phyloP scores from a whole-genome alignment of 2,888 invertebrate genomes.

The Patella depressa region DNA sequence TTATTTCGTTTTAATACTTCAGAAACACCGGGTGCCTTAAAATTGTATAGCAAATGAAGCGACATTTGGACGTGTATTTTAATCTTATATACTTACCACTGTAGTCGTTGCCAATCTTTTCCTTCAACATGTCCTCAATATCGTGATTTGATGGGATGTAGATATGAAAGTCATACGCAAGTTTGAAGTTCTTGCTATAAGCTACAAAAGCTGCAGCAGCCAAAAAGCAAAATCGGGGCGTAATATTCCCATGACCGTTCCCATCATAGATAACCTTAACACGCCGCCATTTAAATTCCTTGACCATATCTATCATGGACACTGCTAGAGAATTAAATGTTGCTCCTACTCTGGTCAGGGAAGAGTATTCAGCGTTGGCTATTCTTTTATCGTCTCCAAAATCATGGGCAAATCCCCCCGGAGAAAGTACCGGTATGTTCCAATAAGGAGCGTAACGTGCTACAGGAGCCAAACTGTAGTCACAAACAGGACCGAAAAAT shows the following conservation, averaged over 20 bases:
- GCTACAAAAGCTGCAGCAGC: conserved; percentile 80
- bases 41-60: too few species aligned
- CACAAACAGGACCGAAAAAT: conserved; percentile 67
- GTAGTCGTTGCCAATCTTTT: conserved; percentile 52
- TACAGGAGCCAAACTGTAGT: conserved; percentile 86
- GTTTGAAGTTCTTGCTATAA: conserved; percentile 72
- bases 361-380: conserved; percentile 36
- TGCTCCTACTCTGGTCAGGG: conserved; percentile 54
- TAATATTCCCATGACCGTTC: conserved; percentile 79
- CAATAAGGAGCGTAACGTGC: conserved; percentile 90
- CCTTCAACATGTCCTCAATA: conserved; percentile 37
- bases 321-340: conserved; percentile 45
- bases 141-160: conserved; percentile 30
- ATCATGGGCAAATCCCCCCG: conserved; percentile 67
- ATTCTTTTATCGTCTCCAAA: conserved; percentile 54
- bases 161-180: conserved; percentile 42
- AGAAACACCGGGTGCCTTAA: too few species aligned
- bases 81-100: conserved; percentile 42
- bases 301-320: conserved; percentile 33
- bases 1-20: too few species aligned
- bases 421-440: conserved; percentile 90
- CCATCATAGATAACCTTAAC: conserved; percentile 82
- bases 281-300: conserved; percentile 40
- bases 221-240: conserved; percentile 81
- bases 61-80: too few species aligned